Conservation (phyloP, 1,140 invertebrate species). For the Scaptodrosophila lebanonensis region DNA sequence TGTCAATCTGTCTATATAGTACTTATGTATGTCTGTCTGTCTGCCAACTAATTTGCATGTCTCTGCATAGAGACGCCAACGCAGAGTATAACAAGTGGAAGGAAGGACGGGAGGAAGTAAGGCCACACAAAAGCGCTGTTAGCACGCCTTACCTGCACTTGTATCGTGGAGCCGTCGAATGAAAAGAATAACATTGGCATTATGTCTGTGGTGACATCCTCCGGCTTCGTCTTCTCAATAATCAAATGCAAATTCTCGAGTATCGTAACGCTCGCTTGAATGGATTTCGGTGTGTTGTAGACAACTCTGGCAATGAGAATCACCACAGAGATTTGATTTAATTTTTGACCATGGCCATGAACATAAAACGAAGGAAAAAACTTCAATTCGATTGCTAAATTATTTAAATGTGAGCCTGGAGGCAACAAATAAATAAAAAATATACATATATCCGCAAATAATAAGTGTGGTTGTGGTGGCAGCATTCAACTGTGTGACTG, state of each 20-base stretch:
- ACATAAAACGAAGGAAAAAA: no score
- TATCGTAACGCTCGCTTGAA: slow-evolving; percentile 92
- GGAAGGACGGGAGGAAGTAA: no score
- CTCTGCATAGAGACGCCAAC: slow-evolving; percentile 15
- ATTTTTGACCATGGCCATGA: no score
- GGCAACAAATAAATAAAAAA: no score
- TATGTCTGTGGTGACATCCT: slow-evolving; percentile 89
- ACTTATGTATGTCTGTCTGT: neutral
- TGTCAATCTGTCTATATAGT: neutral
- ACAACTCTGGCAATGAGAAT: slow-evolving; percentile 79
- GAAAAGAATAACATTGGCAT: slow-evolving; percentile 92
- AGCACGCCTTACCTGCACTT: slow-evolving; percentile 87
- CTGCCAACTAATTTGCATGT: slow-evolving; percentile 36
- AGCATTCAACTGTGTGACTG: slow-evolving; percentile 3
- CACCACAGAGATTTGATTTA: neutral
- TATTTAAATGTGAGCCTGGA: no score
- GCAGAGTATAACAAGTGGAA: no score
- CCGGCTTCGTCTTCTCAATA: slow-evolving; percentile 89
- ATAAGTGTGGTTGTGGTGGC: slow-evolving; percentile 1
- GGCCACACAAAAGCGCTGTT: no score
- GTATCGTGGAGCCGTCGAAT: slow-evolving; percentile 93
- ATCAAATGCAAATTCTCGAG: slow-evolving; percentile 95
- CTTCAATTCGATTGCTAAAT: no score
- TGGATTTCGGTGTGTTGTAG: slow-evolving; percentile 90
- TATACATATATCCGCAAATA: no score